A percentile compares a stretch with the other conserved stretches of the same genome.
Evolutionary conservation across 2,888 invertebrate genomes (phyloP).

Genomic region (Aspidiotus destructor): DNA sequence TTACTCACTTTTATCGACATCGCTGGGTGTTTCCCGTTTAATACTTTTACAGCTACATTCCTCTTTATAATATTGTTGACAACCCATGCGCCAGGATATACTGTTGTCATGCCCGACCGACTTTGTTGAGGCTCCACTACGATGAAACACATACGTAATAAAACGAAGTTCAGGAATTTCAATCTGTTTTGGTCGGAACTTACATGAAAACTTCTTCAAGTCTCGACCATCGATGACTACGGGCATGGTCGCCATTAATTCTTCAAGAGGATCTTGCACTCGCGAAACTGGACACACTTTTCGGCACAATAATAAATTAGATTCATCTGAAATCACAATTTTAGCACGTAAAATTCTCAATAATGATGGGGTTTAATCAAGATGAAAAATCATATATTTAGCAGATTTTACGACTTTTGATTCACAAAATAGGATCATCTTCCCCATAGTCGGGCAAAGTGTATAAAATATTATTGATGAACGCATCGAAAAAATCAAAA

Average conservation of each 20-base stretch:
- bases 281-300: constrained; percentile 37
- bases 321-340: constrained; percentile 35
- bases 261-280: constrained; percentile 37
- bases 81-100: background rate
- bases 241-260: constrained; percentile 45
- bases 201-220: constrained; percentile 52
- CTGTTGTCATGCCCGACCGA: too few species aligned
- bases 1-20: too few species aligned
- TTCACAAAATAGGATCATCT: too few species aligned
- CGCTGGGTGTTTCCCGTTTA: too few species aligned
- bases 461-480: too few species aligned
- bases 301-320: constrained; percentile 35
- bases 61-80: background rate
- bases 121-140: too few species aligned
- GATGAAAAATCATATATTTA: too few species aligned
- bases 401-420: too few species aligned
- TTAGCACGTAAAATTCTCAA: background rate
- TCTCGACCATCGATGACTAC: constrained; percentile 59
- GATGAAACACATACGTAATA: too few species aligned
- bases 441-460: too few species aligned
- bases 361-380: background rate
- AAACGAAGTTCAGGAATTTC: background rate
- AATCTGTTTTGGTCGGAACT: background rate
- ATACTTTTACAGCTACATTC: background rate
- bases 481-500: too few species aligned